Conservation (phyloP, 1,140 invertebrate genomes). For the Amphibalanus amphitrite region DNA sequence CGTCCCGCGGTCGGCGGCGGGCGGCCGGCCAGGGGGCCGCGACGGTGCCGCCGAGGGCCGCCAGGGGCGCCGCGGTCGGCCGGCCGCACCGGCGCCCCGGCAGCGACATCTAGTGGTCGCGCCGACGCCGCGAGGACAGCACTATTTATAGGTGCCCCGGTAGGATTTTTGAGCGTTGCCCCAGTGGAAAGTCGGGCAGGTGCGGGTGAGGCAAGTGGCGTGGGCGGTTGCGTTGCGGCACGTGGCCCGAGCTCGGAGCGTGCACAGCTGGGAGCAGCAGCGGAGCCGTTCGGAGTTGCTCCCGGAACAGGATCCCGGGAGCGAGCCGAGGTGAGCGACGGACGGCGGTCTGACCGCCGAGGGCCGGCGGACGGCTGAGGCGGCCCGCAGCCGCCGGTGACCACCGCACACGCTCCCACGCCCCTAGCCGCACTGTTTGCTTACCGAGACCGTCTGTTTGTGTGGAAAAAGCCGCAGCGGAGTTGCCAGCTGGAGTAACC, state of each 20-base stretch:
- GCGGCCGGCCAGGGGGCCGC: background rate
- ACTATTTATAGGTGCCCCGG: background rate
- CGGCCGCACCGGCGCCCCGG: too few species aligned
- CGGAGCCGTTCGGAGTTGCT: too few species aligned
- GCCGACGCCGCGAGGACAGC: background rate
- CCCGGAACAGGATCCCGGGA: too few species aligned
- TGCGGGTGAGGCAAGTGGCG: background rate
- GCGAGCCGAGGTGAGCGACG: background rate
- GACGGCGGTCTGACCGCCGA: too few species aligned
- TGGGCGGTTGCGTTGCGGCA: background rate
- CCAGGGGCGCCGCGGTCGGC: too few species aligned
- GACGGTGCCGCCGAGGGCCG: too few species aligned
- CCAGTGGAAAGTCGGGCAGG: background rate
- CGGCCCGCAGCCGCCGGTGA: too few species aligned
- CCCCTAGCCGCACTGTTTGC: background rate
- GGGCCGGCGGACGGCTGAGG: too few species aligned
- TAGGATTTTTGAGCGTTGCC: background rate
- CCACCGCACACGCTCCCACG: too few species aligned
- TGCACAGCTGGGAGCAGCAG: background rate
- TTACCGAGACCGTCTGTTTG: background rate
- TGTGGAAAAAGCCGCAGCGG: background rate
- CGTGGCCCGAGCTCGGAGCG: background rate
- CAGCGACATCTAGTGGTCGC: background rate
- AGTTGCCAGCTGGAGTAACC: background rate
- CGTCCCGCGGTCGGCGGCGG: too few species aligned